Conservation (phyloP, 1,140 invertebrate species). For the Calliopsis andreniformis region DNA sequence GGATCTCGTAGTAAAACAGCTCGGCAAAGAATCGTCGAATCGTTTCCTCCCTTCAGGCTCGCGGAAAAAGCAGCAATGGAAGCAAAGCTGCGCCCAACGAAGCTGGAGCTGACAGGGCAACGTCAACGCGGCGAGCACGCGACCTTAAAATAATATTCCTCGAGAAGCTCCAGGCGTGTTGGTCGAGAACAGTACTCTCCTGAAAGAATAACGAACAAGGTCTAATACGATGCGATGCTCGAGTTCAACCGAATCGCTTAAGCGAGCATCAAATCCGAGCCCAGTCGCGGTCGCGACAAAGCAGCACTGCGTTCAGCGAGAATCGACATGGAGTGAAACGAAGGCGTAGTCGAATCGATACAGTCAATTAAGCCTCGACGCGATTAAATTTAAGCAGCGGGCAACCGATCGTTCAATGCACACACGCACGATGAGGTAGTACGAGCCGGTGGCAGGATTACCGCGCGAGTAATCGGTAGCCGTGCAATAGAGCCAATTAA, state of each 20-base stretch:
- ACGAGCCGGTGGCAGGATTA: slow-evolving; percentile 26
- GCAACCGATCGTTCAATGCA: not conserved
- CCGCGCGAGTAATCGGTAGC: slow-evolving; percentile 8
- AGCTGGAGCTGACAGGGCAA: not conserved
- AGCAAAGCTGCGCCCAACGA: not conserved
- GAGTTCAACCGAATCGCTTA: too few species aligned
- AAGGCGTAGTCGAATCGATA: not conserved
- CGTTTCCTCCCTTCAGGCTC: not conserved
- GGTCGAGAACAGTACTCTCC: not conserved
- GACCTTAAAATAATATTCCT: not conserved
- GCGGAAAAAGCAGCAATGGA: not conserved
- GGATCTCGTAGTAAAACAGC: not conserved
- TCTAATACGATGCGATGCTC: too few species aligned
- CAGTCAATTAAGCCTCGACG: slow-evolving; percentile 41
- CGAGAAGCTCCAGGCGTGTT: not conserved
- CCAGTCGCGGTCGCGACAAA: too few species aligned
- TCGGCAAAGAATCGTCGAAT: not conserved
- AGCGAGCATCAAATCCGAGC: too few species aligned
- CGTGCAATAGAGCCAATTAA: slow-evolving; percentile 30
- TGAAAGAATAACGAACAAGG: too few species aligned
- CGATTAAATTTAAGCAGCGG: slow-evolving; percentile 4
- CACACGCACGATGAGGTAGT: slow-evolving; percentile 35
- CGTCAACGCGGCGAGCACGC: not conserved
- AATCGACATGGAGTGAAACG: not conserved
- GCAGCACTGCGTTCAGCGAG: too few species aligned